Evolutionary conservation across 2,888 invertebrate species (phyloP).

Genomic region (Orchesellides sinensis): DNA sequence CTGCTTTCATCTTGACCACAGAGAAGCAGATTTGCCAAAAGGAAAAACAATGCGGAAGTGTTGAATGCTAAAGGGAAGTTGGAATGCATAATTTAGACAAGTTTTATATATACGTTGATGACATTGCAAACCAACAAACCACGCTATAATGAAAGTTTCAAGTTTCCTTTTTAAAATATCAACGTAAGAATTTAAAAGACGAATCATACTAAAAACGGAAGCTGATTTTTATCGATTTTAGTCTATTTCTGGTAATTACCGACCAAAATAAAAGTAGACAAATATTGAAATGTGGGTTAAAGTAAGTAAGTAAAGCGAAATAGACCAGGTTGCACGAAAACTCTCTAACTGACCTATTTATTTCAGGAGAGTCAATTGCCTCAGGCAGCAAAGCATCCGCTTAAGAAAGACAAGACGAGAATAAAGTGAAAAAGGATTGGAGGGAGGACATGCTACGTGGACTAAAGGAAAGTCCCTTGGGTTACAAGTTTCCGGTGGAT

Average conservation of each 20-base stretch:
- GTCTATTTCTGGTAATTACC: too few species aligned
- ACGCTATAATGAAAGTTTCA: too few species aligned
- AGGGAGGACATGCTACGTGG: conserved; percentile 1
- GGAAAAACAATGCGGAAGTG: conserved; percentile 58
- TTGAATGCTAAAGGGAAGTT: too few species aligned
- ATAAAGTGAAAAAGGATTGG: neutral
- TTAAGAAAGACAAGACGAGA: neutral
- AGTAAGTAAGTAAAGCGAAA: too few species aligned
- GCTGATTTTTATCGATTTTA: too few species aligned
- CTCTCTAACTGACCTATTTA: conserved; percentile 67
- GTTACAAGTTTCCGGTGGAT: conserved; percentile 63
- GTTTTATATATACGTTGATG: conserved; percentile 26
- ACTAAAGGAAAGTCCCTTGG: conserved; percentile 17
- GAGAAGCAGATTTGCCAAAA: conserved; percentile 9
- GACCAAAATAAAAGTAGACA: too few species aligned
- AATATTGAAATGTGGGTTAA: too few species aligned
- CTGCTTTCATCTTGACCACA: conserved; percentile 36
- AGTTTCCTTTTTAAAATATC: too few species aligned
- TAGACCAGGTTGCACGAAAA: conserved; percentile 63
- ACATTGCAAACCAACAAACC: too few species aligned
- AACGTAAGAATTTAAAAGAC: too few species aligned
- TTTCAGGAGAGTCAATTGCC: conserved; percentile 58
- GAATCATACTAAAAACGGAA: too few species aligned
- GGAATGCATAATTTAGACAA: too few species aligned
- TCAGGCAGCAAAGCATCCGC: conserved; percentile 50